Conservation (phyloP, 2,888 invertebrate genomes). For the Brachypalpus laphriformis region DNA sequence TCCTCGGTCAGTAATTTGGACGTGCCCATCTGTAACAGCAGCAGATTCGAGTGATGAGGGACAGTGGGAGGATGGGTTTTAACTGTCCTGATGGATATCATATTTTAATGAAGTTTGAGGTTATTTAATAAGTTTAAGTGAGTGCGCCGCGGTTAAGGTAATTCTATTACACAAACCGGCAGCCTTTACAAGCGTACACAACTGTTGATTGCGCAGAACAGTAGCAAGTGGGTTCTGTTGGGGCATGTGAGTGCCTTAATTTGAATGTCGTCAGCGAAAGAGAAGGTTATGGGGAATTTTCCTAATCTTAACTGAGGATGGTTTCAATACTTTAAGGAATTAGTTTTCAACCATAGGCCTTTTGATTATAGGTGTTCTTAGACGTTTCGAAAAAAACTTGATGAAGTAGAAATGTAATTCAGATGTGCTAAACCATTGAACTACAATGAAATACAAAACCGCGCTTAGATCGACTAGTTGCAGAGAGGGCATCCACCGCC, state of each 20-base stretch:
- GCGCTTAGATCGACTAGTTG: no score
- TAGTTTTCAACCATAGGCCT: no score
- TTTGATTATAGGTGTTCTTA: no score
- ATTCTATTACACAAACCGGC: conserved; percentile 39
- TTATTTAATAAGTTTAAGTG: conserved; percentile 63
- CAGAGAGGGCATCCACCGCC: no score
- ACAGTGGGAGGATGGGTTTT: conserved; percentile 21
- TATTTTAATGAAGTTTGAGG: conserved; percentile 68
- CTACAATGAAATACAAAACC: no score
- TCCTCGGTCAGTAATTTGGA: conserved; percentile 68
- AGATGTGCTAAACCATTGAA: no score
- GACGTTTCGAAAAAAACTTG: no score
- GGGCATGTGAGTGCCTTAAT: background rate
- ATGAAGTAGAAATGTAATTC: no score
- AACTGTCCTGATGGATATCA: conserved; percentile 63
- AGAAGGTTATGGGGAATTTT: no score
- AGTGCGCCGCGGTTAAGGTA: conserved; percentile 50
- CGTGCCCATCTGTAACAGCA: conserved; percentile 60
- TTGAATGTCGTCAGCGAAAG: no score
- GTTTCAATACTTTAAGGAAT: no score
- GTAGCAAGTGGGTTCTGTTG: conserved; percentile 16
- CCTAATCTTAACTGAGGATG: no score
- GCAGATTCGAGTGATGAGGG: background rate
- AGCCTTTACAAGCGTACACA: conserved; percentile 14
- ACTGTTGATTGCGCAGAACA: conserved; percentile 34